Percentiles rank a stretch among this genome's conserved stretches.
phyloP scores from a whole-genome alignment of 2,888 invertebrate species.

The Prosopocoilus inquinatus region DNA sequence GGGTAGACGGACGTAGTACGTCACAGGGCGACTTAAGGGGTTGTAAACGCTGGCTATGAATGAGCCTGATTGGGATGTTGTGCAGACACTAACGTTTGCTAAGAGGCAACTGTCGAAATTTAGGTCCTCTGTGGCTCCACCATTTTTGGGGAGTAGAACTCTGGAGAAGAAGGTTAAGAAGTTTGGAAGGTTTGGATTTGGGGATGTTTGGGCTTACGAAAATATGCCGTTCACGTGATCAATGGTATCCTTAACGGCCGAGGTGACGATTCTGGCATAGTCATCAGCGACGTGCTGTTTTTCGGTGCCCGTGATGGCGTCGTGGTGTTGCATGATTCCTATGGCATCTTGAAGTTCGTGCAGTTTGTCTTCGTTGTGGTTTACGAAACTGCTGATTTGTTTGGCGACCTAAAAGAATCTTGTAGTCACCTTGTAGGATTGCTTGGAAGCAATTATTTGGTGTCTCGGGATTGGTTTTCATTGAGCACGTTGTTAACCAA shows the following conservation, averaged over 20 bases:
- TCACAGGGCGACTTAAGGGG: slow-evolving; percentile 63
- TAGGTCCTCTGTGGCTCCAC: slow-evolving; percentile 34
- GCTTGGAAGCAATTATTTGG: too few relatives aligned
- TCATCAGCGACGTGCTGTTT: slow-evolving; percentile 54
- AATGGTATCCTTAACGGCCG: slow-evolving; percentile 54
- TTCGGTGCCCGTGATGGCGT: slow-evolving; percentile 58
- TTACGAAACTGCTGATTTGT: slow-evolving; percentile 62
- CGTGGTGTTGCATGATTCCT: slow-evolving; percentile 87
- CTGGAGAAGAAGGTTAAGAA: slow-evolving; percentile 1
- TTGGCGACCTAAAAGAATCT: slow-evolving; percentile 59
- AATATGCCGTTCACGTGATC: slow-evolving; percentile 18
- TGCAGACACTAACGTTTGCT: slow-evolving; percentile 62
- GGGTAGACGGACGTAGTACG: slow-evolving; percentile 62
- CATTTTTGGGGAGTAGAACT: slow-evolving; percentile 36
- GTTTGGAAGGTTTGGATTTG: slow-evolving; percentile 24
- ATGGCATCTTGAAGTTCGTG: slow-evolving; percentile 63
- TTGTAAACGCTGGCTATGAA: slow-evolving; percentile 79
- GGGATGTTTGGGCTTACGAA: slow-evolving; percentile 21
- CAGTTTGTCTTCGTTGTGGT: slow-evolving; percentile 50
- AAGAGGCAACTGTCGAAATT: slow-evolving; percentile 52
- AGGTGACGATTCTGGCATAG: slow-evolving; percentile 73
- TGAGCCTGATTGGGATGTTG: slow-evolving; percentile 48
- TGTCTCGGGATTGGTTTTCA: too few relatives aligned
- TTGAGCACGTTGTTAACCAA: too few relatives aligned
- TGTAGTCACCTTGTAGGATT: too few relatives aligned